phyloP scores from a whole-genome alignment of 64 coral and sea anemone species.

The Actinia tenebrosa region DNA sequence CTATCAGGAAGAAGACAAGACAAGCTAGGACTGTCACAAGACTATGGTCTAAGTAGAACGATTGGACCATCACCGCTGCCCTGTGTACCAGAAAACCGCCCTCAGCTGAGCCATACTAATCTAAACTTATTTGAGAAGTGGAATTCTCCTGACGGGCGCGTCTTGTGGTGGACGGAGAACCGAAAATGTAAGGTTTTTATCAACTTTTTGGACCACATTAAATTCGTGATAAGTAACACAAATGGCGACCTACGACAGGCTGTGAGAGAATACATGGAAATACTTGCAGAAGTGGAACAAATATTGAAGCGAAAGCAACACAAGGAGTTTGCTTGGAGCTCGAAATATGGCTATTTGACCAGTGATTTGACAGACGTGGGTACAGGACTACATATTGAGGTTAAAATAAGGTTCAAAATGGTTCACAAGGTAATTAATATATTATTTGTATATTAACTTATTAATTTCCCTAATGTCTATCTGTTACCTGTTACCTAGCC shows the following conservation, averaged over 20 bases:
- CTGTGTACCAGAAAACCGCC: neutral
- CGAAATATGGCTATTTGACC: constrained; percentile 37
- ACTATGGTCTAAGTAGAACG: neutral
- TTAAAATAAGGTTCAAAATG: constrained; percentile 8
- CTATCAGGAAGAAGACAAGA: constrained; percentile 3
- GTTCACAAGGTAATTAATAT: constrained; percentile 20
- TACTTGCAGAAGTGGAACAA: neutral
- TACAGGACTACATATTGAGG: constrained; percentile 35
- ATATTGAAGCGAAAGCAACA: neutral
- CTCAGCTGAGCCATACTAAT: neutral
- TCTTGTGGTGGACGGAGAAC: constrained; percentile 26
- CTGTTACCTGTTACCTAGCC: too few relatives aligned
- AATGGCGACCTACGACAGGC: constrained; percentile 14
- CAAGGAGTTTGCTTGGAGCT: constrained; percentile 22
- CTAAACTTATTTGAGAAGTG: neutral
- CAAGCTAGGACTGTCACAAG: neutral
- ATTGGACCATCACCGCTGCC: neutral
- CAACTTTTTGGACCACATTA: constrained; percentile 30
- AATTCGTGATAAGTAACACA: constrained; percentile 19
- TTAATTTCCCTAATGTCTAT: too few relatives aligned
- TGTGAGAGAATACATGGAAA: constrained; percentile 18
- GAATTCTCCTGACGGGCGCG: constrained; percentile 4
- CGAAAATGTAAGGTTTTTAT: constrained; percentile 10
- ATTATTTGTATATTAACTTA: too few relatives aligned
- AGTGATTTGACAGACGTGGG: constrained; percentile 21